Conservation (phyloP, 2,888 invertebrate genomes). For the Pharmacophagus antenor region DNA sequence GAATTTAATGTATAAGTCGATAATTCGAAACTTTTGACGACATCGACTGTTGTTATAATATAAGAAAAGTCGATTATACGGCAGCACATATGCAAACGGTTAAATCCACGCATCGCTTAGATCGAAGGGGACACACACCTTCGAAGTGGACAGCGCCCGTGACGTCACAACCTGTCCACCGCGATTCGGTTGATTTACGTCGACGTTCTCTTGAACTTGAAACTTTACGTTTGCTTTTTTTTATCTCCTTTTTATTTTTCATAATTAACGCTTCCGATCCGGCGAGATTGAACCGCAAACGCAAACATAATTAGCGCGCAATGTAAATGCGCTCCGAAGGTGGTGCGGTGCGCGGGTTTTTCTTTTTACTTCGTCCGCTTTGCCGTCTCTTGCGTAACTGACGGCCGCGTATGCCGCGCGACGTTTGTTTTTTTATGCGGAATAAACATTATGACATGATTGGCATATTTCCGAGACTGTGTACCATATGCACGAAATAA, state of each 20-base stretch:
- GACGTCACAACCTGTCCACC: conserved; percentile 17
- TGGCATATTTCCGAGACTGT: conserved; percentile 21
- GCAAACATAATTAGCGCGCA: conserved; percentile 20
- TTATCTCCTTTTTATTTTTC: conserved; percentile 1
- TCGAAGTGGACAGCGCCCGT: conserved; percentile 4
- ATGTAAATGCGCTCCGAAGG: conserved; percentile 12
- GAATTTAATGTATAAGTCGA: no score
- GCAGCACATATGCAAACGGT: no score
- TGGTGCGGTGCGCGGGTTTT: conserved; percentile 9
- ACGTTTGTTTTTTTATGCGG: conserved; percentile 24
- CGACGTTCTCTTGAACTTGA: conserved; percentile 4
- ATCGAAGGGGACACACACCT: conserved; percentile 16
- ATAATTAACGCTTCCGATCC: conserved; percentile 16
- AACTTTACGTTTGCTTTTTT: conserved; percentile 15
- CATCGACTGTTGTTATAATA: no score
- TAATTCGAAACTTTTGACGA: no score
- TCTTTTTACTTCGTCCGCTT: conserved; percentile 7
- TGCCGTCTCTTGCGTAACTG: conserved; percentile 18
- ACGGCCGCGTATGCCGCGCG: conserved; percentile 16
- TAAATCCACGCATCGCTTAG: conserved; percentile 8
- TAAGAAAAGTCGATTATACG: no score
- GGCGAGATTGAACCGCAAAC: conserved; percentile 17
- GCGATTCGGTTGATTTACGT: conserved; percentile 14
- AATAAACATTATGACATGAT: conserved; percentile 24
- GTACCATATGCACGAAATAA: conserved; percentile 17